Percentiles rank a stretch among this genome's conserved stretches.
These are phyloP conservation scores for Ceyx cyanopectus DNA, from an alignment of 2,113 vertebrate genomes.

Conservation along the genomic window DNA sequence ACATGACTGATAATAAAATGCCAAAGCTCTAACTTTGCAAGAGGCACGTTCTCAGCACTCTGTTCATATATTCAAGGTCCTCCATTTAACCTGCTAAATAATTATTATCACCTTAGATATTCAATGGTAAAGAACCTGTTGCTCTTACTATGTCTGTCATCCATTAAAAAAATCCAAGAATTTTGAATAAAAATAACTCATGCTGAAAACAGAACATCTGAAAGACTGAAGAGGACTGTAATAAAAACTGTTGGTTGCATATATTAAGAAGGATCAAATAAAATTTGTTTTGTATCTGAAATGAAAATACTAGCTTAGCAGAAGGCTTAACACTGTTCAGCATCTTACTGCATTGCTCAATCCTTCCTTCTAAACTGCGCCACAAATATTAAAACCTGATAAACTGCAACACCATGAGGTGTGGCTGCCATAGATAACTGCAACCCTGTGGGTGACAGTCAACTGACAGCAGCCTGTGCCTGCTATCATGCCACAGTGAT, in stretches of 20 bases:
- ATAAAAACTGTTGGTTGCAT: not conserved
- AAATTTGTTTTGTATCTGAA: not conserved
- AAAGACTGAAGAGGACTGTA: not conserved
- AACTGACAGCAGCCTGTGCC: not conserved
- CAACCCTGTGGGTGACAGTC: not conserved
- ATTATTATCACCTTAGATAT: not conserved
- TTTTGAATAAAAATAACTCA: not conserved
- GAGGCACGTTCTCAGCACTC: not conserved
- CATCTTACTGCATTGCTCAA: not conserved
- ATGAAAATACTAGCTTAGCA: conserved; percentile 2
- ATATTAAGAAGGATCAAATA: not conserved
- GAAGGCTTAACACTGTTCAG: not conserved
- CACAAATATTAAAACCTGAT: conserved; percentile 2
- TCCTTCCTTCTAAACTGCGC: not conserved
- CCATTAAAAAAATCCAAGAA: not conserved
- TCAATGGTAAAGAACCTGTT: not conserved
- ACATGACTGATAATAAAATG: not conserved
- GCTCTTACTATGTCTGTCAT: not conserved
- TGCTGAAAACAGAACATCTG: not conserved
- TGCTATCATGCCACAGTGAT: not conserved
- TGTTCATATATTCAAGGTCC: not conserved
- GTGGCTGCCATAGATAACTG: not conserved
- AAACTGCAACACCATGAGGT: not conserved
- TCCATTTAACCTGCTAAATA: not conserved
- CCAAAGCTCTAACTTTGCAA: not conserved